Evolutionary conservation across 2,797 vertebrate species (phyloP).

Genomic region (Avahi laniger): DNA sequence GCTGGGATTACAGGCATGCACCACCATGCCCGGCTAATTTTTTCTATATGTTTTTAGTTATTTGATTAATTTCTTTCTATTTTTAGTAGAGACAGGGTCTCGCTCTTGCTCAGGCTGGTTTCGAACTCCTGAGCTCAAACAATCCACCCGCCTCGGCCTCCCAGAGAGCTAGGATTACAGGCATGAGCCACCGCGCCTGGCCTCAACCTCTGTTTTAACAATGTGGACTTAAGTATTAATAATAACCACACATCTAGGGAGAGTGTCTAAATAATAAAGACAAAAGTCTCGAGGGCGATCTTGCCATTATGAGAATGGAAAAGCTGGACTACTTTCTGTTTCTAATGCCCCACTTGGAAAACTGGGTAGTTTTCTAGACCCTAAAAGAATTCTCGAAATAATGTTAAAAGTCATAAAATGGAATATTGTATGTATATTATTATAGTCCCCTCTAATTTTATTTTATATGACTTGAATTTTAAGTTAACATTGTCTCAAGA

Average conservation of each 20-base stretch:
- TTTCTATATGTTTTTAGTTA: too few species aligned
- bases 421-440: not conserved
- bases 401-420: not conserved
- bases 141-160: too few species aligned
- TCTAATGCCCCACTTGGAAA: not conserved
- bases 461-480: constrained; percentile 12
- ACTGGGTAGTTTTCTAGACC: not conserved
- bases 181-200: too few species aligned
- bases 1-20: too few species aligned
- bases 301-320: not conserved
- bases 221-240: not conserved
- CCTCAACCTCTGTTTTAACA: not conserved
- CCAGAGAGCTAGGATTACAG: too few species aligned
- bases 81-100: too few species aligned
- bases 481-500: not conserved
- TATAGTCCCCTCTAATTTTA: not conserved
- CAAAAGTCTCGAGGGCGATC: not conserved
- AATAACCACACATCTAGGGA: not conserved
- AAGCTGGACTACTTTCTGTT: not conserved
- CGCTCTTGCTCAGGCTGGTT: too few species aligned
- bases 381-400: not conserved
- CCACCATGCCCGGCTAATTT: too few species aligned
- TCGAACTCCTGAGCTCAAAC: too few species aligned
- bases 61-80: too few species aligned
- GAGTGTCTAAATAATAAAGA: not conserved